Evolutionary conservation across 2,888 invertebrate genomes (phyloP).

Genomic region (Lithophane ornitopus): DNA sequence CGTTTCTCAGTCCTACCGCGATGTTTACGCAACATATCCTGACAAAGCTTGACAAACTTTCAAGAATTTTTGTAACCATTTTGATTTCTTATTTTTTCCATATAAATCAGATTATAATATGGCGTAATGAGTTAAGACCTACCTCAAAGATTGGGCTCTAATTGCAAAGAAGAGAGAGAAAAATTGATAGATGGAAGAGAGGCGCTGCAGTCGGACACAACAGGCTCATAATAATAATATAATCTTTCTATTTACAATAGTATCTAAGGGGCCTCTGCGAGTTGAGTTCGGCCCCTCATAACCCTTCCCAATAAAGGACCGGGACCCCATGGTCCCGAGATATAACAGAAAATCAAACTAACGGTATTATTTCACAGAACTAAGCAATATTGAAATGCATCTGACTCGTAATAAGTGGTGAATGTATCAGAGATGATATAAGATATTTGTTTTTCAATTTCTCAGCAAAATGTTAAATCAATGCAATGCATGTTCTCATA

Average conservation of each 20-base stretch:
- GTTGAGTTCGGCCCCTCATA: neutral
- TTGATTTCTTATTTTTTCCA: neutral
- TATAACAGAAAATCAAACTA: neutral
- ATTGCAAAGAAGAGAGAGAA: neutral
- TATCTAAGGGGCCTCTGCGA: neutral
- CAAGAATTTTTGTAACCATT: neutral
- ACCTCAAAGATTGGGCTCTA: neutral
- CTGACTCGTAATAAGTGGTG: neutral
- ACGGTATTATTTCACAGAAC: neutral
- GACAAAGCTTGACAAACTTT: constrained; percentile 14
- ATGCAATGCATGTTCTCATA: constrained; percentile 26
- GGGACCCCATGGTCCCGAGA: neutral
- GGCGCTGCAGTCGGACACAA: neutral
- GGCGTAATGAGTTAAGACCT: too few relatives aligned
- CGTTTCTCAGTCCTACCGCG: neutral
- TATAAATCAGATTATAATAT: neutral
- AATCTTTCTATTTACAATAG: neutral
- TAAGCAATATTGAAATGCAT: neutral
- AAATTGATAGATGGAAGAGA: too few relatives aligned
- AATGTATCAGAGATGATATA: neutral
- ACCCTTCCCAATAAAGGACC: neutral
- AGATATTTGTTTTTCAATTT: constrained; percentile 2
- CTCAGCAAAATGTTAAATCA: constrained; percentile 15
- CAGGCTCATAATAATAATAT: too few relatives aligned
- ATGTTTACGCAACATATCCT: neutral